These are phyloP conservation scores for Nasonia longicornis DNA, from an alignment of 1,140 invertebrate genomes.

Conservation along the genomic window DNA sequence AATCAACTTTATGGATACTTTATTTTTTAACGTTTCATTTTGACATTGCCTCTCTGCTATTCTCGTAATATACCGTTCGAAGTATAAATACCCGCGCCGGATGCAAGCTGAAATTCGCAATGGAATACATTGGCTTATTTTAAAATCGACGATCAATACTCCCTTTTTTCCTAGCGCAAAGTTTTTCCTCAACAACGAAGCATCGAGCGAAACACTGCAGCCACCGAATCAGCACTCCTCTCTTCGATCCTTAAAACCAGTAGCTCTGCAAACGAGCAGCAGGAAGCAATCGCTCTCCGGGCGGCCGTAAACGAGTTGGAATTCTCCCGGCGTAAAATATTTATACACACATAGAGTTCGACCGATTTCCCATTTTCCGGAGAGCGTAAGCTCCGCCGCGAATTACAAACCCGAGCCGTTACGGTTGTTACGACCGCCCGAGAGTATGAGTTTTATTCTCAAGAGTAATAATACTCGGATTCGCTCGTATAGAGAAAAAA, in stretches of 20 bases:
- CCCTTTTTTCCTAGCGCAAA: neutral
- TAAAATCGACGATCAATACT: too few species aligned
- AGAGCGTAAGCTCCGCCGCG: neutral
- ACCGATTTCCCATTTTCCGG: constrained; percentile 30
- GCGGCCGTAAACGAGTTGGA: neutral
- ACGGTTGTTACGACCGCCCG: too few species aligned
- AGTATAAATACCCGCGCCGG: too few species aligned
- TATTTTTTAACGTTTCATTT: too few species aligned
- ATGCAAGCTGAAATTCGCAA: too few species aligned
- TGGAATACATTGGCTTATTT: too few species aligned
- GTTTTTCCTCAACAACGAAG: neutral
- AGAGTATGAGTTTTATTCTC: too few species aligned
- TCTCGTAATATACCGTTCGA: too few species aligned
- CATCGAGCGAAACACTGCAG: neutral
- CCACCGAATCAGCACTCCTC: neutral
- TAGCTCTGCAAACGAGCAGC: neutral
- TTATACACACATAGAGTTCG: neutral
- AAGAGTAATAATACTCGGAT: too few species aligned
- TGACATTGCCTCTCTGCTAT: too few species aligned
- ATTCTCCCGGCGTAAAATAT: constrained; percentile 15
- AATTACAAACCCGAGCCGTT: neutral
- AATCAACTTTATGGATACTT: too few species aligned
- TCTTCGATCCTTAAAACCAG: neutral
- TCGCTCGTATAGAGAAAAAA: too few species aligned
- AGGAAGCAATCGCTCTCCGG: constrained; percentile 15